Evolutionary conservation across 2,888 invertebrate species (phyloP).

Genomic region (Dasysyrphus albostriatus): DNA sequence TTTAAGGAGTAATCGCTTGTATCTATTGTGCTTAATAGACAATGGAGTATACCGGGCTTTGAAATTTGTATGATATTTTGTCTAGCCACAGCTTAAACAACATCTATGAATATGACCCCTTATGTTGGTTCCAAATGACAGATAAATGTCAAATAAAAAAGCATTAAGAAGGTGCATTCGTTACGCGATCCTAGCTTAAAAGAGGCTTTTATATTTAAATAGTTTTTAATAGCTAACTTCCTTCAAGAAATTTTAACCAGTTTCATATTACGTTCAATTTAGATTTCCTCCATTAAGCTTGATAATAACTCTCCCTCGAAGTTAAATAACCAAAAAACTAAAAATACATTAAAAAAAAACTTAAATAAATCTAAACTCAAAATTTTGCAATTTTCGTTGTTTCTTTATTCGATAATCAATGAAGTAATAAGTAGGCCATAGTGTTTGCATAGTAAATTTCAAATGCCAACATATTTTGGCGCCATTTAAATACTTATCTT

Average conservation of each 20-base stretch:
- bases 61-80: too few relatives aligned
- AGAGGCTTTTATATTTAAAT: background rate
- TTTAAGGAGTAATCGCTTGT: too few relatives aligned
- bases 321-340: slow-evolving; percentile 39
- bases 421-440: slow-evolving; percentile 56
- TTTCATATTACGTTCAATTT: background rate
- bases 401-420: slow-evolving; percentile 56
- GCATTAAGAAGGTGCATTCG: too few relatives aligned
- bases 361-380: slow-evolving; percentile 10
- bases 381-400: slow-evolving; percentile 63
- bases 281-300: slow-evolving; percentile 16
- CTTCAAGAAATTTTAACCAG: background rate
- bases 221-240: background rate
- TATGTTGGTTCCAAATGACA: too few relatives aligned
- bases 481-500: slow-evolving; percentile 43
- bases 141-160: too few relatives aligned
- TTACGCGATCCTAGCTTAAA: too few relatives aligned
- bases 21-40: too few relatives aligned
- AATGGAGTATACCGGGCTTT: too few relatives aligned
- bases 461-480: slow-evolving; percentile 46
- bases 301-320: slow-evolving; percentile 37
- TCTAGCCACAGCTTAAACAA: too few relatives aligned
- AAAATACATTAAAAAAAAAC: slow-evolving; percentile 9
- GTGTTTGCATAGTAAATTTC: slow-evolving; percentile 28
- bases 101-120: too few relatives aligned